phyloP scores from a whole-genome alignment of 2,113 vertebrate genomes.

The Climacteris rufus region DNA sequence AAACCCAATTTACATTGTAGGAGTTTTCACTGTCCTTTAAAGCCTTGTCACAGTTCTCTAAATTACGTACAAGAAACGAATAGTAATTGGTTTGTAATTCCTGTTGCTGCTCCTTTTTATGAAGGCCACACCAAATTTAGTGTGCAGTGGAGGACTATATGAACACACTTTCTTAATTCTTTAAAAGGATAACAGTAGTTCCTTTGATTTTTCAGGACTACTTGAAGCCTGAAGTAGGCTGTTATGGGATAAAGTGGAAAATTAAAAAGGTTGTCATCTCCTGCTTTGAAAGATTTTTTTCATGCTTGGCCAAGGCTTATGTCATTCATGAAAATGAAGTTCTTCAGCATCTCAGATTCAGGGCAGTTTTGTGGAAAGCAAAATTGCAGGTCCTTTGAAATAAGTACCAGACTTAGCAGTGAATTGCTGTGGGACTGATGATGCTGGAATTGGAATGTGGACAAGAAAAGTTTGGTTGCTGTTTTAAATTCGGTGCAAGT shows the following conservation, averaged over 20 bases:
- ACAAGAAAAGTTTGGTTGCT: not conserved
- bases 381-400: not conserved
- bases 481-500: not conserved
- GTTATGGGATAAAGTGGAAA: constrained; percentile 8
- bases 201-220: not conserved
- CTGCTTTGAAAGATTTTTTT: not conserved
- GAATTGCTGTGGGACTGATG: not conserved
- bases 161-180: not conserved
- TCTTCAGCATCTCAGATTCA: not conserved
- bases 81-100: not conserved
- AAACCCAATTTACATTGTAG: not conserved
- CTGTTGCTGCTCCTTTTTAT: not conserved
- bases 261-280: not conserved
- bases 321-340: not conserved
- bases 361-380: not conserved
- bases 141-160: not conserved
- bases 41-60: not conserved
- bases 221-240: not conserved
- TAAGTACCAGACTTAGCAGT: not conserved
- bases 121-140: not conserved
- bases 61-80: not conserved
- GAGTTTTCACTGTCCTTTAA: not conserved
- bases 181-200: not conserved
- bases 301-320: not conserved
- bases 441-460: not conserved